Evolutionary conservation across 2,888 invertebrate genomes (phyloP).

Genomic region (Arctia plantaginis): DNA sequence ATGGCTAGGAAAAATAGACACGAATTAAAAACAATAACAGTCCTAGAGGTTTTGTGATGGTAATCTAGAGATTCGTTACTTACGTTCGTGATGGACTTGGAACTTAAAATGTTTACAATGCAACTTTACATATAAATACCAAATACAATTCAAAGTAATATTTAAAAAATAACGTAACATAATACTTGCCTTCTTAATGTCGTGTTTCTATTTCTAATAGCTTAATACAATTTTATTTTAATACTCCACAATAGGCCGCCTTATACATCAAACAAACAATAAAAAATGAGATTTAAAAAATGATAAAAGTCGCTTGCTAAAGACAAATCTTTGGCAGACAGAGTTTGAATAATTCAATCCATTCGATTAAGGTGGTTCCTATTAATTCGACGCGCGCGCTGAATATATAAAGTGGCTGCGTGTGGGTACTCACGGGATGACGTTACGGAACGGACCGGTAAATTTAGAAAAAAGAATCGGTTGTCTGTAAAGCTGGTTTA

Average conservation of each 20-base stretch:
- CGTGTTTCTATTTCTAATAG: neutral
- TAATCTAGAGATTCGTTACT: too few relatives aligned
- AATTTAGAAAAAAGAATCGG: neutral
- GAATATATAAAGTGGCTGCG: slow-evolving; percentile 59
- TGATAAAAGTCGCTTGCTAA: slow-evolving; percentile 54
- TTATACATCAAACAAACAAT: slow-evolving; percentile 35
- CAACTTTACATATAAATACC: too few relatives aligned
- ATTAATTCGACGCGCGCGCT: slow-evolving; percentile 68
- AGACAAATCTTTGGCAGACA: slow-evolving; percentile 63
- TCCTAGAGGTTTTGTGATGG: too few relatives aligned
- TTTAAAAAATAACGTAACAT: too few relatives aligned
- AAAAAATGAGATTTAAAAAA: slow-evolving; percentile 51
- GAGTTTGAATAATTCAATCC: slow-evolving; percentile 74
- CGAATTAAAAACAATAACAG: too few relatives aligned
- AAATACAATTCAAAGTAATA: too few relatives aligned
- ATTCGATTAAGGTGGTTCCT: slow-evolving; percentile 72
- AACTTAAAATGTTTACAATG: too few relatives aligned
- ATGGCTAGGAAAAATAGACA: too few relatives aligned
- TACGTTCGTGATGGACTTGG: too few relatives aligned
- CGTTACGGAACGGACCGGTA: slow-evolving; percentile 4
- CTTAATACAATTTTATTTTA: slow-evolving; percentile 18
- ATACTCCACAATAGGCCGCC: slow-evolving; percentile 14
- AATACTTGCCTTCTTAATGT: neutral
- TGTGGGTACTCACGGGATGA: slow-evolving; percentile 35
- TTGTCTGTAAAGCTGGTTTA: too few relatives aligned